Conservation (phyloP, 1,140 invertebrate species). For the Musca domestica region DNA sequence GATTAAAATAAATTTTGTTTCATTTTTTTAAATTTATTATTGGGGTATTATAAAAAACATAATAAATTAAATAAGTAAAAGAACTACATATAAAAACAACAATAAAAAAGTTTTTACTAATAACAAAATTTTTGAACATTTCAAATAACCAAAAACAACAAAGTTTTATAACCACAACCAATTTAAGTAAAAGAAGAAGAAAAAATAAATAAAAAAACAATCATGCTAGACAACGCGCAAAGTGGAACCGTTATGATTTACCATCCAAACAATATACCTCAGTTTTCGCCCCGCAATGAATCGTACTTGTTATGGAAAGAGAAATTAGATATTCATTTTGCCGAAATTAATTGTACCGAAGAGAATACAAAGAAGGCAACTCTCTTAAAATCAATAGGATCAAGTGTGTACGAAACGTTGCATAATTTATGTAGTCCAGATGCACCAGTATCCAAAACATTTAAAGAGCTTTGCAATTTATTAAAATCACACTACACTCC, state of each 20-base stretch:
- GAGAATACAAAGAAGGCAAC: conserved; percentile 2
- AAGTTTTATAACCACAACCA: too few species aligned
- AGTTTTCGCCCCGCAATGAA: neutral
- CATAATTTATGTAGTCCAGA: conserved; percentile 15
- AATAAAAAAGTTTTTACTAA: too few species aligned
- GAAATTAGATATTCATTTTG: neutral
- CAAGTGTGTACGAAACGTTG: neutral
- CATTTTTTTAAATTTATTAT: too few species aligned
- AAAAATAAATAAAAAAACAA: neutral
- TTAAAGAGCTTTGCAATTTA: neutral
- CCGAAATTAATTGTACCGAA: neutral
- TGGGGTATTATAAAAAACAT: too few species aligned
- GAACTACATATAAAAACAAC: too few species aligned
- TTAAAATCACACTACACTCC: conserved; percentile 10
- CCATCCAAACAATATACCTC: conserved; percentile 2
- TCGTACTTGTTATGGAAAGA: neutral
- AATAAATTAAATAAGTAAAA: too few species aligned
- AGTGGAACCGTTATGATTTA: neutral
- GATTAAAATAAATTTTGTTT: too few species aligned
- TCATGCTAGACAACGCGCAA: neutral
- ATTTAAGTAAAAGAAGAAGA: too few species aligned
- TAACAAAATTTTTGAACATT: too few species aligned
- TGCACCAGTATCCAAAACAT: conserved; percentile 6
- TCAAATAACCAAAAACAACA: too few species aligned
- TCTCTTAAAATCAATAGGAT: conserved; percentile 3